These are phyloP conservation scores for Poeciliopsis occidentalis DNA, from an alignment of 2,113 vertebrate species.

Conservation along the genomic window DNA sequence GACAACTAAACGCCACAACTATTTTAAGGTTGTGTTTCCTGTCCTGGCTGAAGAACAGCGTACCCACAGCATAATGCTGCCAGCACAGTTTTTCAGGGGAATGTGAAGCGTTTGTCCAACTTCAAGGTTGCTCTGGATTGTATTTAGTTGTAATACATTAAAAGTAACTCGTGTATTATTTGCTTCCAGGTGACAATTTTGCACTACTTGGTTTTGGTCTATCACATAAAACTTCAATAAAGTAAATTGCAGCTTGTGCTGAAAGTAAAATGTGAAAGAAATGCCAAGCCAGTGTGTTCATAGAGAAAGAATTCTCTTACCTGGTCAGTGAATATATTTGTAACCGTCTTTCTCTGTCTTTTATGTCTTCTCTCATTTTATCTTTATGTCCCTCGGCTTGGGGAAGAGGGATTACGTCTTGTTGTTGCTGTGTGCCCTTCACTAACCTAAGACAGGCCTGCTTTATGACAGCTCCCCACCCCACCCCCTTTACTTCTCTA, in stretches of 20 bases:
- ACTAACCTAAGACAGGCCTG: slow-evolving; percentile 61
- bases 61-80: not conserved
- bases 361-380: not conserved
- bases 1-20: not conserved
- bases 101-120: not conserved
- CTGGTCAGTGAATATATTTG: too few species aligned
- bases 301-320: too few species aligned
- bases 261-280: too few species aligned
- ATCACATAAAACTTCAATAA: too few species aligned
- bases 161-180: too few species aligned
- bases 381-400: slow-evolving; percentile 41
- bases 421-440: slow-evolving; percentile 52
- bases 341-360: too few species aligned
- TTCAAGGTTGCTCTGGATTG: not conserved
- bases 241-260: too few species aligned
- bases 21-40: not conserved
- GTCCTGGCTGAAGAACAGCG: not conserved
- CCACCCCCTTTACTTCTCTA: slow-evolving; percentile 26
- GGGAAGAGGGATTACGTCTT: slow-evolving; percentile 50
- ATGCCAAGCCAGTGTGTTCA: too few species aligned
- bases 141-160: too few species aligned
- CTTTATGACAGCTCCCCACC: slow-evolving; percentile 51
- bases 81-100: not conserved
- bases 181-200: too few species aligned
- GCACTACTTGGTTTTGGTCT: too few species aligned